Conservation (phyloP, 2,888 invertebrate species). For the Callyntrura guangdongensis region DNA sequence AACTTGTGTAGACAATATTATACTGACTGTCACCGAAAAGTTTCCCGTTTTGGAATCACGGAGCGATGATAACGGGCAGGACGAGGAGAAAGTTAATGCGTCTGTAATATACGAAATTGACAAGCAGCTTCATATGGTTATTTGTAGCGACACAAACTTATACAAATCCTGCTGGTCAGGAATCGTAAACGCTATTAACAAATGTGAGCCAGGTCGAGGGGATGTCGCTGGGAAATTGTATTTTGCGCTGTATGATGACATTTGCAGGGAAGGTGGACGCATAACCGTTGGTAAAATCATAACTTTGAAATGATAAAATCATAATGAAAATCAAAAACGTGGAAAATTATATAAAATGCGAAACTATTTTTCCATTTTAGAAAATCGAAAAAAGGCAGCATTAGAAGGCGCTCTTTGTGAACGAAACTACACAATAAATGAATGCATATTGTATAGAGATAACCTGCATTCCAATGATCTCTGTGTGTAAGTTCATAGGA, state of each 20-base stretch:
- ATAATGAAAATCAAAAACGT: too few species aligned
- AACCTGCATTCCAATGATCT: constrained; percentile 63
- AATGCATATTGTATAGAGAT: not conserved
- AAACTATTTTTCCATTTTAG: too few species aligned
- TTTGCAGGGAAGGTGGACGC: constrained; percentile 73
- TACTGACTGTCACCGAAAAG: constrained; percentile 31
- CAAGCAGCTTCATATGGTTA: constrained; percentile 56
- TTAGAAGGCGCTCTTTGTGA: constrained; percentile 69
- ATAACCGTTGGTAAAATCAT: constrained; percentile 75
- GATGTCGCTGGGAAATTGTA: constrained; percentile 67
- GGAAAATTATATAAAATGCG: too few species aligned
- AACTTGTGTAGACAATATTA: constrained; percentile 57
- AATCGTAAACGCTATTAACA: constrained; percentile 64
- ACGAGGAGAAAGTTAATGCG: constrained; percentile 38
- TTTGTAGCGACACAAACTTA: constrained; percentile 63
- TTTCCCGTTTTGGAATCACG: constrained; percentile 15
- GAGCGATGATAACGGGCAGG: not conserved
- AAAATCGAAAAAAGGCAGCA: constrained; percentile 68
- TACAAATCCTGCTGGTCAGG: constrained; percentile 76
- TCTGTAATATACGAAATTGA: constrained; percentile 60
- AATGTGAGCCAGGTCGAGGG: constrained; percentile 68
- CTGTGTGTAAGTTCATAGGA: constrained; percentile 68
- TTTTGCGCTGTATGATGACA: constrained; percentile 76
- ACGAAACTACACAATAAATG: constrained; percentile 67
- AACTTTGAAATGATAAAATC: too few species aligned